Percentiles rank a stretch among this genome's conserved stretches.
phyloP scores from a whole-genome alignment of 2,113 vertebrate species.

The Ammospiza nelsoni region DNA sequence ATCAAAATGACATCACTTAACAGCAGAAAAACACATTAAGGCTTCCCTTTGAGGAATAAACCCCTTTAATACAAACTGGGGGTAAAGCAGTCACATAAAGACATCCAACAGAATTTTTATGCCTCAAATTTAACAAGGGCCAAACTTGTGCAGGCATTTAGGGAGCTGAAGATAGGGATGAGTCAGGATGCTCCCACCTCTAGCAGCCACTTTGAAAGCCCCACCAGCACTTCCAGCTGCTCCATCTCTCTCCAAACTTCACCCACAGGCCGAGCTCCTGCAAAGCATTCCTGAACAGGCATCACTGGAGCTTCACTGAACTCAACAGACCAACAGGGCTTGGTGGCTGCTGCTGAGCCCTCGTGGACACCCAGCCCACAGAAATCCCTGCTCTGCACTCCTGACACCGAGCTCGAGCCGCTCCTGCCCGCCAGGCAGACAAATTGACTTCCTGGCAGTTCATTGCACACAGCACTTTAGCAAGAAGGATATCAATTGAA shows the following conservation, averaged over 20 bases:
- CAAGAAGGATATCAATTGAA: background rate
- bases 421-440: background rate
- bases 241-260: background rate
- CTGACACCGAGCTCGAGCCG: rapidly evolving
- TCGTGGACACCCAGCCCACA: rapidly evolving
- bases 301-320: rapidly evolving
- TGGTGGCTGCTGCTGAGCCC: background rate
- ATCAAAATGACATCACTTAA: background rate
- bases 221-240: rapidly evolving
- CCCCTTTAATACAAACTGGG: background rate
- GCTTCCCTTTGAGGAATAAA: background rate
- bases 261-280: background rate
- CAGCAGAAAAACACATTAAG: background rate
- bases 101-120: background rate
- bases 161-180: background rate
- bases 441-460: background rate
- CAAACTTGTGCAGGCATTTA: background rate
- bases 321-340: background rate
- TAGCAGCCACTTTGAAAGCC: background rate
- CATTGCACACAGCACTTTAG: background rate
- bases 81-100: background rate
- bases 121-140: background rate
- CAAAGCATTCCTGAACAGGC: background rate
- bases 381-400: rapidly evolving
- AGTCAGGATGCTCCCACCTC: background rate